Evolutionary conservation across 2,113 vertebrate genomes (phyloP).

Genomic region (Ibidorhyncha struthersii): DNA sequence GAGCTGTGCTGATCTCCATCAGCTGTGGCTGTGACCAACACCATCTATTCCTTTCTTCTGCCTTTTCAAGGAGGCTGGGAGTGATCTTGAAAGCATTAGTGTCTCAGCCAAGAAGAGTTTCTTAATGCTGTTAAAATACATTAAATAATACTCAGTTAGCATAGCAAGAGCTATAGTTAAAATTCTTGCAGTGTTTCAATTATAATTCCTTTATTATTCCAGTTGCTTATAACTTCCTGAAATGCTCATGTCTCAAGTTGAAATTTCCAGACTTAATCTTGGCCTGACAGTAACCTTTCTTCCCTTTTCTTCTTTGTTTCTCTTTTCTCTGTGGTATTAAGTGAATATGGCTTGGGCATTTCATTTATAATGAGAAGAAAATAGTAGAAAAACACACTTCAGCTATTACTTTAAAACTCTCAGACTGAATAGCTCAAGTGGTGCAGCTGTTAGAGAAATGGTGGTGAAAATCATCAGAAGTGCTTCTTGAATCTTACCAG

Average conservation of each 20-base stretch:
- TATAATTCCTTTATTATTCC: conserved; percentile 26
- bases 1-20: background rate
- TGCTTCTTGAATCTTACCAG: background rate
- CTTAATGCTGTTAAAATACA: background rate
- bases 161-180: background rate
- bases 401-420: background rate
- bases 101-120: background rate
- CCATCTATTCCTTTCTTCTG: background rate
- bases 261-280: conserved; percentile 48
- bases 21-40: background rate
- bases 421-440: background rate
- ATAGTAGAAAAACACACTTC: background rate
- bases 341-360: background rate
- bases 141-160: background rate
- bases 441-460: background rate
- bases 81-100: background rate
- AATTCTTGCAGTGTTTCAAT: background rate
- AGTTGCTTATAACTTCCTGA: conserved; percentile 45
- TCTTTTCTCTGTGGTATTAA: conserved; percentile 17
- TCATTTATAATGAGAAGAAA: conserved; percentile 6
- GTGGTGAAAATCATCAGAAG: background rate
- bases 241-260: background rate
- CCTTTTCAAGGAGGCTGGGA: background rate
- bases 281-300: conserved; percentile 26
- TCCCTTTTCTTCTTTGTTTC: background rate